phyloP scores from a whole-genome alignment of 2,888 invertebrate species.

The Pheosia tremula region DNA sequence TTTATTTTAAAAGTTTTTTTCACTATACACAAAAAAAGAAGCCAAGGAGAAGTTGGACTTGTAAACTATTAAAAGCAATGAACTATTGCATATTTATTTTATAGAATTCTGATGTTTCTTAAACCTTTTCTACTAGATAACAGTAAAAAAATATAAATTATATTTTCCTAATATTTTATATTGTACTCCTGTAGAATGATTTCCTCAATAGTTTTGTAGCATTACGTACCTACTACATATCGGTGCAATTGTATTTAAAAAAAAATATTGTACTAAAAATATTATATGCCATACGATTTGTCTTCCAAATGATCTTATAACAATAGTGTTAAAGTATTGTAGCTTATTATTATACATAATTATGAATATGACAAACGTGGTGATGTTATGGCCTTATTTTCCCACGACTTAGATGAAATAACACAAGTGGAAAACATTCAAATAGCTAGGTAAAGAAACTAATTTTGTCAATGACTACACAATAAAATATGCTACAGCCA shows the following conservation, averaged over 20 bases:
- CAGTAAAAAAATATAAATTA: constrained; percentile 55
- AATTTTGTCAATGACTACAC: neutral
- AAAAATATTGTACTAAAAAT: constrained; percentile 69
- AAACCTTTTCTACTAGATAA: constrained; percentile 68
- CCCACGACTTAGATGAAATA: neutral
- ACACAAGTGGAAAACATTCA: too few relatives aligned
- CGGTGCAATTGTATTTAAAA: constrained; percentile 78
- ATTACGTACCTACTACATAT: constrained; percentile 62
- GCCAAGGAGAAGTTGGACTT: constrained; percentile 1
- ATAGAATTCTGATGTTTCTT: constrained; percentile 63
- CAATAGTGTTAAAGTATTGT: constrained; percentile 81
- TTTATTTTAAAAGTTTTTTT: neutral
- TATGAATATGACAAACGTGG: constrained; percentile 62
- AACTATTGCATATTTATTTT: constrained; percentile 45
- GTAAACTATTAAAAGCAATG: constrained; percentile 31
- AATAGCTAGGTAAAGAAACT: too few relatives aligned
- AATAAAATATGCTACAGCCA: constrained; percentile 25
- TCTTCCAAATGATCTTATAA: constrained; percentile 84
- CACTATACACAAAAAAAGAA: neutral
- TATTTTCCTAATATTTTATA: constrained; percentile 82
- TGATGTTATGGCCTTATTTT: constrained; percentile 57
- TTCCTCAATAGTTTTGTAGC: constrained; percentile 77
- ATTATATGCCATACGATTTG: constrained; percentile 85
- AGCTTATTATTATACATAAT: constrained; percentile 80
- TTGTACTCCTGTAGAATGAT: constrained; percentile 69